Conservation (phyloP, 2,797 vertebrate genomes). For the Lagodon rhomboides region DNA sequence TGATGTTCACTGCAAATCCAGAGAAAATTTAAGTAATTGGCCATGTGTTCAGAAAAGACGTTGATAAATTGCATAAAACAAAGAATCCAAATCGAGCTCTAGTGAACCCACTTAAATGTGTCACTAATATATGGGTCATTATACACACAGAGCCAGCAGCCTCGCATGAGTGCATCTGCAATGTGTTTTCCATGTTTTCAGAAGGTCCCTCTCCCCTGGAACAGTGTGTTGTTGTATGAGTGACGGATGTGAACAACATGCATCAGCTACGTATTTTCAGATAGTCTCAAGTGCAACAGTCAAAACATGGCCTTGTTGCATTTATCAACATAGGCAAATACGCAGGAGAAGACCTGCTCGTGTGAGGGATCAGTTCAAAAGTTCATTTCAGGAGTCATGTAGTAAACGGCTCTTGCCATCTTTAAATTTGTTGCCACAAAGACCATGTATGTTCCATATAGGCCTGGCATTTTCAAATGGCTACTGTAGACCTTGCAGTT, state of each 20-base stretch:
- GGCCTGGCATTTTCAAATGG: neutral
- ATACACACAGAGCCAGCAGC: slow-evolving; percentile 12
- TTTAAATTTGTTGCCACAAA: slow-evolving; percentile 11
- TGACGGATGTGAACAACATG: slow-evolving; percentile 21
- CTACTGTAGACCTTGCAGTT: neutral
- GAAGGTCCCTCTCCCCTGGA: slow-evolving; percentile 28
- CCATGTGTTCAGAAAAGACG: slow-evolving; percentile 25
- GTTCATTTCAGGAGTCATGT: slow-evolving; percentile 37
- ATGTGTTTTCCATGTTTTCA: slow-evolving; percentile 43
- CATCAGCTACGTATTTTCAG: slow-evolving; percentile 55
- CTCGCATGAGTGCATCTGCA: slow-evolving; percentile 9
- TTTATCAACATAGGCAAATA: slow-evolving; percentile 61
- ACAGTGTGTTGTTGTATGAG: slow-evolving; percentile 31
- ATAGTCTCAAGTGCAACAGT: slow-evolving; percentile 63
- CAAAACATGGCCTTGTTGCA: slow-evolving; percentile 54
- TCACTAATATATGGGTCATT: slow-evolving; percentile 24
- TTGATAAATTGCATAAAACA: slow-evolving; percentile 47
- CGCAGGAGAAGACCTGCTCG: slow-evolving; percentile 28
- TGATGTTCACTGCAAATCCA: slow-evolving; percentile 7
- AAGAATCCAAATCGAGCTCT: slow-evolving; percentile 30
- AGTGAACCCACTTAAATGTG: slow-evolving; percentile 37
- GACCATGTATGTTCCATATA: neutral
- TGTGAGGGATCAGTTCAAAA: slow-evolving; percentile 47
- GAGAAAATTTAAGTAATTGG: slow-evolving; percentile 37
- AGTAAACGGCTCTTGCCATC: neutral